Percentiles rank a stretch among this genome's conserved stretches.
Evolutionary conservation across 2,113 vertebrate species (phyloP).

Genomic region (Bubo scandiacus): DNA sequence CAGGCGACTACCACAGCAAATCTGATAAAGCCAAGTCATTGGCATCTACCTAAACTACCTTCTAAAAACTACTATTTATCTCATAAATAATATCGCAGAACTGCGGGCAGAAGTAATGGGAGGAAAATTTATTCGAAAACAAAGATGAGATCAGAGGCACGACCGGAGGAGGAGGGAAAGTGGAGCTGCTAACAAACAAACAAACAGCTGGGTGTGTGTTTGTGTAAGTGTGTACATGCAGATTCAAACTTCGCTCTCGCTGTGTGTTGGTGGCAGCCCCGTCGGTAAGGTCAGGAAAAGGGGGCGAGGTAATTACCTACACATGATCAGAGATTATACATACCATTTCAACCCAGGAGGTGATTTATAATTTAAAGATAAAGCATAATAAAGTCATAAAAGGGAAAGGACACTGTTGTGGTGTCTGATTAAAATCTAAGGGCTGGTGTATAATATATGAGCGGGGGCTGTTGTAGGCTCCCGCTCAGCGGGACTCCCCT

Average conservation of each 20-base stretch:
- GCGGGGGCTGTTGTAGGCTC: constrained; percentile 36
- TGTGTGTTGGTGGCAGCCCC: neutral
- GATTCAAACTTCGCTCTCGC: neutral
- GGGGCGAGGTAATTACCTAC: constrained; percentile 63
- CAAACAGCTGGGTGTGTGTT: neutral
- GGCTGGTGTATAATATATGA: constrained; percentile 49
- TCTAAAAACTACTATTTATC: neutral
- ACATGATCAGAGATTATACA: constrained; percentile 59
- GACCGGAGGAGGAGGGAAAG: neutral
- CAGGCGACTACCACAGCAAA: neutral
- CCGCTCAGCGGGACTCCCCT: constrained; percentile 58
- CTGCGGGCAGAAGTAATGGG: neutral
- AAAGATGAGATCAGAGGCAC: neutral
- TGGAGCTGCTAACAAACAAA: neutral
- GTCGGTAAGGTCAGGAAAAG: constrained; percentile 24
- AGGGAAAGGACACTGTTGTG: constrained; percentile 72
- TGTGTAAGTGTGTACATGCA: neutral
- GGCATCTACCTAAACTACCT: neutral
- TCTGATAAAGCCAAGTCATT: neutral
- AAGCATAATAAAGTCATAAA: constrained; percentile 77
- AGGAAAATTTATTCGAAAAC: neutral
- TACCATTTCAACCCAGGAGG: constrained; percentile 63
- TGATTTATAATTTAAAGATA: constrained; percentile 83
- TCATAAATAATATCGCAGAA: neutral
- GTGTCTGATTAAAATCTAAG: constrained; percentile 75